Evolutionary conservation across 2,888 invertebrate genomes (phyloP), one percentile per base, ranked within the genome.

Genomic region (Lypha dubia): DNA sequence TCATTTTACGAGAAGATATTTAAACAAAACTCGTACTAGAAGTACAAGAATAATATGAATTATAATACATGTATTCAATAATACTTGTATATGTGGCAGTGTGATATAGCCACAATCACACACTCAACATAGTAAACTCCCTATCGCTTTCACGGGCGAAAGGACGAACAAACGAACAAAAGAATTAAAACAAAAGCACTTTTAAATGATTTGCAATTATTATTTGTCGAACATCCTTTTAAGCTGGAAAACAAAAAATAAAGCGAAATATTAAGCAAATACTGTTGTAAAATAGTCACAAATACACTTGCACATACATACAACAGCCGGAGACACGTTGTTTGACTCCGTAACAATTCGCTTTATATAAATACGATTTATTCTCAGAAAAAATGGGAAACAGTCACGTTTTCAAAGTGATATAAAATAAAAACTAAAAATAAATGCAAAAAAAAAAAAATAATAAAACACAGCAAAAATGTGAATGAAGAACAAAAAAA

Each of bases 361-460:
- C 32, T 67, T 73, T 67, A 56, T 58, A 65, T 73, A 83, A 79
- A 79, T 70, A 62, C 62, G 62, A 79, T 68, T 79, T 83, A 74
- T 83, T 83, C 62, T 38, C 46, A 49, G 74, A n/a, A 35, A n/a
- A 79, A 79, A 51, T 74, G 28, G 65, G 67, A 79, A 62, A 70
- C 79, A 63, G 83, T 79, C 83, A 83, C 83, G 79, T 83, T 84
- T 82, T 51, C 22, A 80, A 84, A 76, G 49, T 79, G 51, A 71
- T 63, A 80, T 58, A 80, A 79, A 65, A 67, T 41, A 51, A 67
- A 80, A 74, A 46, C 11, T 35, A n/a, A 60, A 76, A 67, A 46
- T 32, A 67, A 56, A 46, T 17, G n/a, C n/a, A n/a, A n/a, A 24
- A 49, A 68, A 68, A 22, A 49, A 13, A 7, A 46, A 20, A 46